Conservation (phyloP, 2,888 invertebrate species). For the Bimastos eiseni region DNA sequence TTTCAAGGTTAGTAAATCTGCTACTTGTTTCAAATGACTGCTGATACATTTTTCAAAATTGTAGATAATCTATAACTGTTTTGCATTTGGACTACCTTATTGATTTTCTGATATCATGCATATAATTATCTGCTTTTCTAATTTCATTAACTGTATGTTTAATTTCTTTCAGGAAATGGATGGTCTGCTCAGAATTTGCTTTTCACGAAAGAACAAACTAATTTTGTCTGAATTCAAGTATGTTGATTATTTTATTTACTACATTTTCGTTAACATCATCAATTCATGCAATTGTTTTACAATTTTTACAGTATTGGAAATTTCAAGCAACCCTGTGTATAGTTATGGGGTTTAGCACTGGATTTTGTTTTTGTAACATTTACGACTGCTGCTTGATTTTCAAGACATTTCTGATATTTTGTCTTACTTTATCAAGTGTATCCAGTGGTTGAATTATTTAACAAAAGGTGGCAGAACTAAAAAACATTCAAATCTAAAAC, state of each 20-base stretch:
- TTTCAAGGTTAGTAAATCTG: constrained; percentile 67
- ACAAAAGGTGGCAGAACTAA: no score
- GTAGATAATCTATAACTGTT: constrained; percentile 8
- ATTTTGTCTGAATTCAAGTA: constrained; percentile 86
- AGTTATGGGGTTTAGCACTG: not conserved
- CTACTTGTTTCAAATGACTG: not conserved
- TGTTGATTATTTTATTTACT: constrained; percentile 28
- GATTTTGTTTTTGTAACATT: not conserved
- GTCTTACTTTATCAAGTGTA: not conserved
- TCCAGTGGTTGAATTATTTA: no score
- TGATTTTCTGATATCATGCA: not conserved
- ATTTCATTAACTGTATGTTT: not conserved
- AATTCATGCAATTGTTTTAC: not conserved
- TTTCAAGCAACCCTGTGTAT: not conserved
- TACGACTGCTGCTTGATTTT: not conserved
- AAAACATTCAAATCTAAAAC: no score
- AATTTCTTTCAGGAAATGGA: constrained; percentile 84
- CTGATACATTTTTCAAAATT: not conserved
- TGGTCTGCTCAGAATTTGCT: constrained; percentile 90
- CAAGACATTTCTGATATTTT: not conserved
- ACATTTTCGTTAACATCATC: not conserved
- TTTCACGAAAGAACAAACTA: constrained; percentile 95
- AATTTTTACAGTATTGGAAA: not conserved
- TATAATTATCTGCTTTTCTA: not conserved
- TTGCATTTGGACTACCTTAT: not conserved